phyloP scores from a whole-genome alignment of 2,113 vertebrate species.

The Felis chaus region DNA sequence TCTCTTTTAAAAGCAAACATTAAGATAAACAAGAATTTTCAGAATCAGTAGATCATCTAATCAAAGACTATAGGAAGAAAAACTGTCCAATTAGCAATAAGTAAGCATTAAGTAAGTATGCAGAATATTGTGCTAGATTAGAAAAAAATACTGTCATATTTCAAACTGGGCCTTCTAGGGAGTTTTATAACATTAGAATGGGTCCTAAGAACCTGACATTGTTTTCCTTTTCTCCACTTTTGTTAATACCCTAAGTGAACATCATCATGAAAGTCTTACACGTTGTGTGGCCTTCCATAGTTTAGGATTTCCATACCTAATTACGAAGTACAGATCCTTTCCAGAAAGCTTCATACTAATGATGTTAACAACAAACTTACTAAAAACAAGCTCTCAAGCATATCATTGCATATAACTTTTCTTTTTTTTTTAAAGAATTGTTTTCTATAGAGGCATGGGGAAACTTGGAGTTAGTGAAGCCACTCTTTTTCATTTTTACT shows the following conservation, averaged over 20 bases:
- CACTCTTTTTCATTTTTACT: neutral
- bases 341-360: neutral
- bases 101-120: neutral
- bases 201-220: neutral
- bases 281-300: neutral
- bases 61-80: neutral
- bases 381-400: neutral
- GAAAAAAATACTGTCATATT: neutral
- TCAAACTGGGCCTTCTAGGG: neutral
- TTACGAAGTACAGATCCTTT: neutral
- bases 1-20: constrained; percentile 2
- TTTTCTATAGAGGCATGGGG: neutral
- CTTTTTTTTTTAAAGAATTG: neutral
- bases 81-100: neutral
- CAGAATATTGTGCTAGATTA: neutral
- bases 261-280: neutral
- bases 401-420: neutral
- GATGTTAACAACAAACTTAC: neutral
- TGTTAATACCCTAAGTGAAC: neutral
- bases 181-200: neutral
- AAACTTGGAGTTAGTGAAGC: neutral
- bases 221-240: neutral
- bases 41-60: neutral
- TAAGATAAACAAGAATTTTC: neutral
- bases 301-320: neutral